Evolutionary conservation across 1,140 invertebrate species (phyloP), one percentile per base, ranked within the genome.

Genomic region (Agraylea sexmaculata): DNA sequence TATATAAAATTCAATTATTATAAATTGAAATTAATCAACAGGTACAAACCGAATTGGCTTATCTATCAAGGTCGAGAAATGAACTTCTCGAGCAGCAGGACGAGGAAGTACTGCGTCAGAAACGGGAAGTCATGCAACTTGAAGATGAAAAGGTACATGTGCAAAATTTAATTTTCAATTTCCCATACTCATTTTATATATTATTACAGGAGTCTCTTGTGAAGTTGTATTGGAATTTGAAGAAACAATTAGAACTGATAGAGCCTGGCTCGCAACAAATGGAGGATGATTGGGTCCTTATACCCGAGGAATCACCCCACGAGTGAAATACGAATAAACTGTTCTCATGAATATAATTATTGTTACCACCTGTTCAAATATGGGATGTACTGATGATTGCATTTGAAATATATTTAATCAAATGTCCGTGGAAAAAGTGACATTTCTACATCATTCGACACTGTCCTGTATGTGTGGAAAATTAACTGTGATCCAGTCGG

Each of bases 31-130:
- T n/a, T n/a, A n/a, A n/a, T n/a, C n/a, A n/a, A n/a, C 60, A 82
- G 79, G 72, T 83, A 30, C 78, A 85, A 60, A 82, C 80, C 23
- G 80, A 87, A 60, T 69, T 86, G 39, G 76, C 76, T 2, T 73
- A 79, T 43, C 60, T 84, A 33, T 69, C 73, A 27, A 76, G 80
- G 52, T 69, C 74, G 49, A 82, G 77, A 56, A 71, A 75, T 49
- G 70, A 80, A 47, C 60, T 87, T 39, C 56, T 71, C 21, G 75
- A 80, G 46, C 71, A 74, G 49, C 64, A 82, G 47, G 69, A 71
- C 40, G 62, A 71, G 23, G 73, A 80, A 44, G 68, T 65, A 43
- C 57, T 74, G 38, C 68, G 68, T 46, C 70, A 80, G 49, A 70
- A 75, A 53, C 70, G 75, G 51, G 67, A 71, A 42, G 66, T 70